Evolutionary conservation across 2,888 invertebrate species (phyloP), one percentile per base, ranked within the genome.

Genomic region (Geotrupes spiniger): DNA sequence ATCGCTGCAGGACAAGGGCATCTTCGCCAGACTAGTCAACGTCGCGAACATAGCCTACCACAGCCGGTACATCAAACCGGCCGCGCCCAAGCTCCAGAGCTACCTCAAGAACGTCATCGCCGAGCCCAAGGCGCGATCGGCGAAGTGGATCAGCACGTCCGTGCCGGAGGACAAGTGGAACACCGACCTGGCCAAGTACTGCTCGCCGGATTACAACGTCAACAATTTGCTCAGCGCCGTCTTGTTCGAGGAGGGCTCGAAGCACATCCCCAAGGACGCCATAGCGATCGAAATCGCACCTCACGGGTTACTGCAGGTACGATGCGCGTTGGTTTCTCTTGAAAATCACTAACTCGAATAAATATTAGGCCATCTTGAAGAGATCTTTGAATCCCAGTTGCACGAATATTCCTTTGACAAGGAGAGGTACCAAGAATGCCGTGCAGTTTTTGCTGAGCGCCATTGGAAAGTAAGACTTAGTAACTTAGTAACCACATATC

Each of bases 41-140:
- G 89, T 90, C 62, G 84, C 89, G 42, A 90, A 92, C 63, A 89
- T 92, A 58, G 91, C 95, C 0, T 95, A 93, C 64, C 94, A 95
- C 67, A 92, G 92, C 49, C 80, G 82, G 44, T 91, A 91, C 60
- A 90, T 95, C 61, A 69, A 69, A 60, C 73, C 74, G 26, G 74
- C 76, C 10, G 76, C 73, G 8, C 74, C 74, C 9, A 52, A 61
- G 8, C 60, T 78, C 1, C 56, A 76, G 2, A 63, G 72, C 51
- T 73, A 73, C 51, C 58, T 77, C 1, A 65, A 74, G 53, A 59
- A 73, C 48, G 71, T 82, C 0, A 76, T 77, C 21, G 72, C 72
- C 1, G 59, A 69, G 9, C 76, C 80, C 1, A 73, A 75, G 41
- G 63, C 63, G n/a, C 69, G 86, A 43, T 78, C 81, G 0, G 60